These are phyloP conservation scores for Eupithecia abbreviata DNA, from an alignment of 2,888 invertebrate genomes.

Conservation along the genomic window DNA sequence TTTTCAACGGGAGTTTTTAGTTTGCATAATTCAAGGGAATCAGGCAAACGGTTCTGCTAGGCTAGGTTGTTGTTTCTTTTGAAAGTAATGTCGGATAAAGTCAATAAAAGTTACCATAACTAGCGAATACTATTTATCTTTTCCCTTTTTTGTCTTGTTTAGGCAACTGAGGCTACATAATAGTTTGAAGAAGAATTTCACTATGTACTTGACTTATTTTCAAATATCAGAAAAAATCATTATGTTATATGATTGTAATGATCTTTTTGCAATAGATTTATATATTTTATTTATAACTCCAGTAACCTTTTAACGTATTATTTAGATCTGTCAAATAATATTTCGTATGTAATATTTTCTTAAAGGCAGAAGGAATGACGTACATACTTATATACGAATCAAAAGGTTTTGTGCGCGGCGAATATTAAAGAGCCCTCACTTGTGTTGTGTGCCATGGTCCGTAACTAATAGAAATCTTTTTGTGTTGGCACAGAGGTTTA, in stretches of 20 bases:
- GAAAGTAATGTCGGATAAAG: neutral
- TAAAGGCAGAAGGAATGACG: constrained; percentile 32
- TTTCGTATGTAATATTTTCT: constrained; percentile 16
- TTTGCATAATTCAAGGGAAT: constrained; percentile 12
- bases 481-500: constrained; percentile 39
- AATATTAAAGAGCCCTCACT: constrained; percentile 43
- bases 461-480: constrained; percentile 46
- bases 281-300: neutral
- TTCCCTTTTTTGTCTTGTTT: too few relatives aligned
- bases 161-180: too few relatives aligned
- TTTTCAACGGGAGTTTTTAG: constrained; percentile 6
- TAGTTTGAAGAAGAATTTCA: too few relatives aligned
- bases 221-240: too few relatives aligned
- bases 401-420: constrained; percentile 41
- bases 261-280: too few relatives aligned
- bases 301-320: neutral
- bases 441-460: constrained; percentile 32
- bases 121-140: neutral
- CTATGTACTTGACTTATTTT: too few relatives aligned
- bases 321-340: constrained; percentile 1
- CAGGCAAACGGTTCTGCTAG: neutral
- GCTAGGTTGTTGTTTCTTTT: neutral
- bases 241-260: too few relatives aligned
- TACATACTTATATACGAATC: constrained; percentile 37
- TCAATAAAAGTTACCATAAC: neutral